Base-by-base conservation (phyloP, 2,888 invertebrate species). In the Lymantria monacha region DNA sequence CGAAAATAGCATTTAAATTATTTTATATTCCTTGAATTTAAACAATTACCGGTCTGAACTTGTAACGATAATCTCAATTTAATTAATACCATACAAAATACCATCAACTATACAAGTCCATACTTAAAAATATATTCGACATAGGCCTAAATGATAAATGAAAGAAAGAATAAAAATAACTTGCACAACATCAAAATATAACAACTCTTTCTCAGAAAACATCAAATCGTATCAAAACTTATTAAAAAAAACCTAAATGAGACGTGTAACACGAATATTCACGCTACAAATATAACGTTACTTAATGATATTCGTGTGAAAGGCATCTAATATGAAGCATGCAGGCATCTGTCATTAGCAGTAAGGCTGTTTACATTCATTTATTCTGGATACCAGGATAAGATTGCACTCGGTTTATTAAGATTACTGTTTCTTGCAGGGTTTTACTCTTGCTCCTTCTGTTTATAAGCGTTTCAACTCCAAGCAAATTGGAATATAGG, bases 321-420 rank as follows among this genome's bases (percentile, higher is more conserved):
- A 53, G 49, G 52, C 45, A 37, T 53, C 42, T 52, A 46, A 51
- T 41, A 10, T 14, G 38, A 41, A 13, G 43, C 44, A 42, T 37
- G 49, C 47, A 47, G 49, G 56, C 51, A 46, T 45, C 58, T 55
- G 53, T 51, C 51, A 60, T 66, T 67, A 57, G 56, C 44, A 41
- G 58, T 55, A 53, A 33, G 10, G 33, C 9, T 33, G 33, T 33
- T 3, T 33, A n/a, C n/a, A 10, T 33, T 10, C 9, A 33, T 33
- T 33, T 10, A 9, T 33, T 33, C 33, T 33, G 10, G 9, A 33
- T 22, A 5, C 22, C 2, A 22, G 22, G 22, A 22, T 22, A 22
- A n/a, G n/a, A n/a, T n/a, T n/a, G n/a, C n/a, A n/a, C n/a, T n/a
- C n/a, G n/a, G n/a, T n/a, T n/a, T n/a, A n/a, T n/a, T n/a, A n/a